Evolutionary conservation across 2,113 vertebrate species (phyloP).

Genomic region (Natator depressus): DNA sequence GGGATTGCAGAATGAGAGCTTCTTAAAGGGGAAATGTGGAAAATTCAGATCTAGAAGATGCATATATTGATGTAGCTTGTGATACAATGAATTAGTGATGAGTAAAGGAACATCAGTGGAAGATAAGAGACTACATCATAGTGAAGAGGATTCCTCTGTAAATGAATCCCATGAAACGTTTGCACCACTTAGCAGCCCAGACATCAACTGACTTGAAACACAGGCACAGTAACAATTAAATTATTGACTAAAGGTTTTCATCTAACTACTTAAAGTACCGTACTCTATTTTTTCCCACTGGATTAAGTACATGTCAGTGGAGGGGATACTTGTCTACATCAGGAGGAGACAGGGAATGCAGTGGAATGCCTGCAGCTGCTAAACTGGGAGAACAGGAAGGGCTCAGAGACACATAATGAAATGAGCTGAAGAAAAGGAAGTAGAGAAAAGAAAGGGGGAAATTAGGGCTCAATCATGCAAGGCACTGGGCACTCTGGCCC

Average conservation of each 20-base stretch:
- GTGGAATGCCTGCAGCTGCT: not conserved
- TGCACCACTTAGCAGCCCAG: conserved; percentile 31
- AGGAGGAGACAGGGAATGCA: not conserved
- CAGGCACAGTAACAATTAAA: conserved; percentile 22
- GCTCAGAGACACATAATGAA: not conserved
- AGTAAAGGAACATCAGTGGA: conserved; percentile 19
- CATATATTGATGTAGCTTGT: conserved; percentile 61
- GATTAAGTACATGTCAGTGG: conserved; percentile 36
- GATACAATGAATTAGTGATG: conserved; percentile 64
- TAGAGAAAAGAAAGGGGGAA: not conserved
- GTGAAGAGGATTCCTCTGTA: conserved; percentile 34
- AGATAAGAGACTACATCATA: conserved; percentile 51
- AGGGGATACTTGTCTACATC: not conserved
- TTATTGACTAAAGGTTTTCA: conserved; percentile 54
- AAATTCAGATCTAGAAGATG: conserved; percentile 49
- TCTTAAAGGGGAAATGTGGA: conserved; percentile 63
- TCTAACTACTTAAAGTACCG: not conserved
- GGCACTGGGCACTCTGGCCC: not conserved
- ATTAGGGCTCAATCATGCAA: not conserved
- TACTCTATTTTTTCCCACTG: conserved; percentile 4
- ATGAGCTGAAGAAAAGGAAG: not conserved
- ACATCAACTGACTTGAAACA: conserved; percentile 46
- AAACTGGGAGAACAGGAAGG: not conserved
- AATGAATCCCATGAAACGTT: conserved; percentile 35
- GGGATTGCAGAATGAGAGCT: conserved; percentile 56